Percentiles rank a stretch among this genome's conserved stretches.
These are phyloP conservation scores for Leptodactylus fallax DNA, from an alignment of 2,797 vertebrate species.

Conservation along the genomic window DNA sequence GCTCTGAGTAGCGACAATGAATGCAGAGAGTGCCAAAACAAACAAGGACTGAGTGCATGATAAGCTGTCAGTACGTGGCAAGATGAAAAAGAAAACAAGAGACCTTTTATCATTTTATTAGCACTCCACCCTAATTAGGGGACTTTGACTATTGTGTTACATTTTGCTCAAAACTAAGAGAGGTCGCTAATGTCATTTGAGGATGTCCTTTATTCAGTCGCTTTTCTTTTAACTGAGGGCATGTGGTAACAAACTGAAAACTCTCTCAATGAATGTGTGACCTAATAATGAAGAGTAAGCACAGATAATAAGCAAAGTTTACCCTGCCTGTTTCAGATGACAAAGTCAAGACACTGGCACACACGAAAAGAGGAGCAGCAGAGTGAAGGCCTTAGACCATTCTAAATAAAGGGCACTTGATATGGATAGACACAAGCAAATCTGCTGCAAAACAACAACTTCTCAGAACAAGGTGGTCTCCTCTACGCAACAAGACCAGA, in stretches of 20 bases:
- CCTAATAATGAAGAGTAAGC: conserved; percentile 53
- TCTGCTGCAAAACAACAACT: conserved; percentile 47
- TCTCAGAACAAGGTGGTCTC: conserved; percentile 58
- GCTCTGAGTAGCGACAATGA: conserved; percentile 70
- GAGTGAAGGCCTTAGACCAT: conserved; percentile 11
- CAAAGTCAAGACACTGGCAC: conserved; percentile 31
- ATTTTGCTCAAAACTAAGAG: conserved; percentile 67
- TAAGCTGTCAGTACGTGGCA: conserved; percentile 80
- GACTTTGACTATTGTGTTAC: conserved; percentile 70
- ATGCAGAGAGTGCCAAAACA: conserved; percentile 73
- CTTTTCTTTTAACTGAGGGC: conserved; percentile 37
- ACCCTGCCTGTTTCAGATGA: conserved; percentile 44
- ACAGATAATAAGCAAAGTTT: conserved; percentile 51
- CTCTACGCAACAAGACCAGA: conserved; percentile 28
- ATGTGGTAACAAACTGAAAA: conserved; percentile 44
- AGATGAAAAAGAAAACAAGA: conserved; percentile 71
- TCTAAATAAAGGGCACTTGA: conserved; percentile 36
- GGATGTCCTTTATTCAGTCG: conserved; percentile 42
- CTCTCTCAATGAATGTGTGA: conserved; percentile 50
- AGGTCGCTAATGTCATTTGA: conserved; percentile 72
- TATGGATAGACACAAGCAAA: conserved; percentile 11
- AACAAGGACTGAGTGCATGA: conserved; percentile 77
- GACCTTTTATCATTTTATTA: conserved; percentile 74
- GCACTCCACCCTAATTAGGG: conserved; percentile 71
- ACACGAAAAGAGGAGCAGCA: not conserved